Evolutionary conservation across 2,113 vertebrate species (phyloP), one percentile per base, ranked within the genome.

Genomic region (Notarius quadriscutis): DNA sequence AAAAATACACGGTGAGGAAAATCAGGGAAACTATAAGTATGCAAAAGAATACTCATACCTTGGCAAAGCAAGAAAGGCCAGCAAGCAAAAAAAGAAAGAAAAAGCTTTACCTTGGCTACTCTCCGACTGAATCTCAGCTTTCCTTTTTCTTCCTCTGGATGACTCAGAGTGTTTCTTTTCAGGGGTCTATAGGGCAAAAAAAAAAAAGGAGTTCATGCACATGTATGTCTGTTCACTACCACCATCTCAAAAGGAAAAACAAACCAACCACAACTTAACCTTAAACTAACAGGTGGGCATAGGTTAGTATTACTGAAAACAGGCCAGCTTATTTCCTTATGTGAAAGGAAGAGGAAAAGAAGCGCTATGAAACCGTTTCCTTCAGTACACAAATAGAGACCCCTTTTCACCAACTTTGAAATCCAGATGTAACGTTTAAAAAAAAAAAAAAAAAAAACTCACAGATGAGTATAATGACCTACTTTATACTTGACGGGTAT

Each of bases 121-220:
- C 95, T 99, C 98, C 93, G 97, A 98, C 93, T 98, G 98, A 92
- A 94, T 96, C 91, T 99, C 98, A 86, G 98, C 97, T 96, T 99
- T 99, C 92, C 98, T 96, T 94, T 99, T 99, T 94, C 98, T 96
- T 93, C 97, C 97, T 93, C 98, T 96, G 30, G 96, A 96, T 91
- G 97, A 96, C 91, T 99, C 98, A 4, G 97, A 96, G 89, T 96
- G 97, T 93, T 99, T 99, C 93, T 99, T 99, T 92, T 99, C 98
- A 85, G 98, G 98, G 86, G 98, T 99, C 98, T 99, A 94, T 4
- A 90, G 92, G 94, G 92, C 25, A 91, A 15, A 84, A 83, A 51
- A 50, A 81, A 85, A 83, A 58, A 69, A 86, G 17, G 22, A 25
- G 41, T 53, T 78, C 7, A 79, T 55, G 55, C 67, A 58, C 20